phyloP scores from a whole-genome alignment of 2,113 vertebrate species.

The Hepsetus odoe region DNA sequence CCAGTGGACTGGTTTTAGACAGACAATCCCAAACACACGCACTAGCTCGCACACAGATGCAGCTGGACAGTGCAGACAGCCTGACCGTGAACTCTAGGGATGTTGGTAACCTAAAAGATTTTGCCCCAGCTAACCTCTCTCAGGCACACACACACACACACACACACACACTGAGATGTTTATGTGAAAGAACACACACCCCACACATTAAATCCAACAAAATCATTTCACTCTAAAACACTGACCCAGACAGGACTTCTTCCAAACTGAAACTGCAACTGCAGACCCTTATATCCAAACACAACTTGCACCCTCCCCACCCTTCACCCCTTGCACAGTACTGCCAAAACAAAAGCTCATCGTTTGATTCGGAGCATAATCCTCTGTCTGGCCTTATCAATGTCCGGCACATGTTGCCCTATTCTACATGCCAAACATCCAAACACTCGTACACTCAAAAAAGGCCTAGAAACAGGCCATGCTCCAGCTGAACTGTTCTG shows the following conservation, averaged over 20 bases:
- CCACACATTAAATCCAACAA: neutral
- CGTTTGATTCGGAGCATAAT: constrained; percentile 14
- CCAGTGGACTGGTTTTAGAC: neutral
- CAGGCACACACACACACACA: constrained; percentile 8
- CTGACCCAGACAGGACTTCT: constrained; percentile 39
- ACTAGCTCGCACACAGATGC: constrained; percentile 4
- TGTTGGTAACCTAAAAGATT: constrained; percentile 18
- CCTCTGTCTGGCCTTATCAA: constrained; percentile 1
- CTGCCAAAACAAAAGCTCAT: constrained; percentile 6
- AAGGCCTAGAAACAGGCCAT: neutral
- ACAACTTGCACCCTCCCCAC: constrained; percentile 4
- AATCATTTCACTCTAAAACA: constrained; percentile 8
- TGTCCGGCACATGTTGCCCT: neutral
- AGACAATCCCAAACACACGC: neutral
- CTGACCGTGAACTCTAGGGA: constrained; percentile 12
- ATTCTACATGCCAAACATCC: constrained; percentile 7
- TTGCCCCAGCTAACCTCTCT: constrained; percentile 21
- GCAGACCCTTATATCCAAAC: constrained; percentile 37
- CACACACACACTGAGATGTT: neutral
- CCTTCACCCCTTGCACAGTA: constrained; percentile 23
- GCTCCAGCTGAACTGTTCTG: neutral
- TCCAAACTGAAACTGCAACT: constrained; percentile 23
- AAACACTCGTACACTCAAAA: neutral
- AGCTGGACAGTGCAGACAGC: constrained; percentile 21
- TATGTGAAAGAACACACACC: neutral